Evolutionary conservation across 2,888 invertebrate species (phyloP).

Genomic region (Agriopis aurantiaria): DNA sequence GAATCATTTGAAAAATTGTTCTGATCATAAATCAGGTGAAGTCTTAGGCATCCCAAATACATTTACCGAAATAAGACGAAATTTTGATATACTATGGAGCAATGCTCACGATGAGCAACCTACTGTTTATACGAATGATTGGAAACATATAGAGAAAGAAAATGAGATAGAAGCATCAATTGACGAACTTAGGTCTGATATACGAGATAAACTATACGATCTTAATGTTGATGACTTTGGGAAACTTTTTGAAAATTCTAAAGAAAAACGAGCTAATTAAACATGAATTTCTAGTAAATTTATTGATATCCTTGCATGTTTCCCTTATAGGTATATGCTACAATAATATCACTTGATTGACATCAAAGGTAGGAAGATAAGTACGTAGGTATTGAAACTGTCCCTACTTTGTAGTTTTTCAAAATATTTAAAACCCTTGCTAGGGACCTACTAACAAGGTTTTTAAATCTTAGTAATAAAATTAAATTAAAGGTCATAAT

Average conservation of each 20-base stretch:
- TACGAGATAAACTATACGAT: constrained; percentile 21
- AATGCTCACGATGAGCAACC: constrained; percentile 30
- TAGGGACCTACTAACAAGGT: no score
- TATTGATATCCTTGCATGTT: background rate
- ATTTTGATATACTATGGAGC: constrained; percentile 42
- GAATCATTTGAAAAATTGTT: constrained; percentile 14
- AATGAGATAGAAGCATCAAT: constrained; percentile 21
- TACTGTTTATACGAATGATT: constrained; percentile 11
- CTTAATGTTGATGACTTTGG: constrained; percentile 9
- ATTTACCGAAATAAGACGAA: constrained; percentile 38
- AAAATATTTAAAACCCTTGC: no score
- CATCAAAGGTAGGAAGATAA: no score
- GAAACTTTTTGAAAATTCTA: constrained; percentile 20
- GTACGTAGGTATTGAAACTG: no score
- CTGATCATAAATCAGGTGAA: constrained; percentile 18
- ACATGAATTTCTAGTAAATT: background rate
- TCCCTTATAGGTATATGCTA: background rate
- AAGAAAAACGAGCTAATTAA: constrained; percentile 6
- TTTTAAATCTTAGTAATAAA: no score
- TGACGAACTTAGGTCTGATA: constrained; percentile 27
- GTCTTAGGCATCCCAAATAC: constrained; percentile 12
- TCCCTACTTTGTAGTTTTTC: no score
- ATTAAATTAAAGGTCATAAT: no score
- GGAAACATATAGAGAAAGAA: constrained; percentile 8
- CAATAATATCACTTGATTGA: no score